These are phyloP conservation scores for Lasioglossum pauxillum DNA, from an alignment of 2,888 invertebrate species.

Conservation along the genomic window DNA sequence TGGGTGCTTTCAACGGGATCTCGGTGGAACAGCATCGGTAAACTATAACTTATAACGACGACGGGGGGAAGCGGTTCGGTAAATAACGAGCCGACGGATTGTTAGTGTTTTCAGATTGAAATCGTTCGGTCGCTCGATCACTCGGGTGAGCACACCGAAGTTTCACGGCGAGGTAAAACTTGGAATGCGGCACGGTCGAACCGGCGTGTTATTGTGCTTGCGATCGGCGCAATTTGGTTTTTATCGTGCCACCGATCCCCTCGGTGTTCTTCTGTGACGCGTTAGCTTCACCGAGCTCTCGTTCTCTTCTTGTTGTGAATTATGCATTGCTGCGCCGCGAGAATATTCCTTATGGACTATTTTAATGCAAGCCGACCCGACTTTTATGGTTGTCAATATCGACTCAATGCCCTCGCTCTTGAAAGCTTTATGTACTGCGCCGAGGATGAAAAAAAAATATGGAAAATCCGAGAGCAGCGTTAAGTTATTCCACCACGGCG, in stretches of 20 bases:
- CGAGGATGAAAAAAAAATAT: neutral
- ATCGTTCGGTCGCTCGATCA: conserved; percentile 12
- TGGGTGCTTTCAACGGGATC: neutral
- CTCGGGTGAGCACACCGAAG: conserved; percentile 14
- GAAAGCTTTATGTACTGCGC: neutral
- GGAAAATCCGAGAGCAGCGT: neutral
- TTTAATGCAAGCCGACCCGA: neutral
- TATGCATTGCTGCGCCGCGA: neutral
- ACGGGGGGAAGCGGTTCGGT: conserved; percentile 33
- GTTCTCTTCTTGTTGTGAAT: neutral
- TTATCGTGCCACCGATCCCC: neutral
- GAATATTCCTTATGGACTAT: neutral
- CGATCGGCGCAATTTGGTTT: conserved; percentile 5
- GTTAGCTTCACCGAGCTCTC: neutral
- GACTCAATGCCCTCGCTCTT: neutral
- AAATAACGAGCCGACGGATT: conserved; percentile 39
- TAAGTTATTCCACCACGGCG: neutral
- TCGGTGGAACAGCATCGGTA: neutral
- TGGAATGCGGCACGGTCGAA: conserved; percentile 2
- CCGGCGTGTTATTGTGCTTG: conserved; percentile 1
- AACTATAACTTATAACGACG: conserved; percentile 27
- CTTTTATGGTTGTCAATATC: neutral
- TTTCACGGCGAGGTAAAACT: conserved; percentile 10
- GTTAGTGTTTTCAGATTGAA: conserved; percentile 40
- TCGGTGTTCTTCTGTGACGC: conserved; percentile 6